Conservation (phyloP, 2,797 vertebrate genomes). For the Pipistrellus kuhlii region DNA sequence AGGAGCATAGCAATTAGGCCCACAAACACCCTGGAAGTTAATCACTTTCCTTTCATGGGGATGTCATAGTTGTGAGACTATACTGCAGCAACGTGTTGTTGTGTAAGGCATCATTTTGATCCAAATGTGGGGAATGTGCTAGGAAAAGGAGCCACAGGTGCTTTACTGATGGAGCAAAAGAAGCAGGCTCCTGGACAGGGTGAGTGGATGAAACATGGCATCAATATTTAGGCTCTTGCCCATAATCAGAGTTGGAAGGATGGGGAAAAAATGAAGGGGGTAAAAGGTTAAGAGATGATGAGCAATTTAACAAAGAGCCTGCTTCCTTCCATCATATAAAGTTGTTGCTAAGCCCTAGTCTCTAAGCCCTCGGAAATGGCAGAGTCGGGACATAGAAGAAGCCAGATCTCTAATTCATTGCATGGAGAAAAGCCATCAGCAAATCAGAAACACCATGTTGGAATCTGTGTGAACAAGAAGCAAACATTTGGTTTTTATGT, state of each 20-base stretch:
- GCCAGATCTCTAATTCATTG: neutral
- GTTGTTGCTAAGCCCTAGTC: neutral
- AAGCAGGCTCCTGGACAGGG: neutral
- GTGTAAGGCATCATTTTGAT: neutral
- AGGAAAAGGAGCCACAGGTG: neutral
- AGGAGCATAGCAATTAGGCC: neutral
- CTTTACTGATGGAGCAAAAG: neutral
- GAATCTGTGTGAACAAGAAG: conserved; percentile 16
- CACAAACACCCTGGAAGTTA: neutral
- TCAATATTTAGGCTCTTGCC: neutral
- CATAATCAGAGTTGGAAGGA: neutral
- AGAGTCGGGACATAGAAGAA: neutral
- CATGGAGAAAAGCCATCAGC: neutral
- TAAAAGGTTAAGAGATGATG: neutral
- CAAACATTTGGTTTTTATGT: neutral
- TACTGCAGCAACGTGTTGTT: neutral
- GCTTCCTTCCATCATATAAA: neutral
- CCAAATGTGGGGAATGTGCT: neutral
- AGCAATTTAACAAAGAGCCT: neutral
- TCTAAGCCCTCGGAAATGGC: neutral
- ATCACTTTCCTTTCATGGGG: neutral
- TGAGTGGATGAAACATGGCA: neutral
- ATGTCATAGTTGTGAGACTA: neutral
- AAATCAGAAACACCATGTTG: neutral
- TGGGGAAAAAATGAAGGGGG: neutral